phyloP scores from a whole-genome alignment of 1,140 invertebrate genomes.

The Euura saliciscinereae region DNA sequence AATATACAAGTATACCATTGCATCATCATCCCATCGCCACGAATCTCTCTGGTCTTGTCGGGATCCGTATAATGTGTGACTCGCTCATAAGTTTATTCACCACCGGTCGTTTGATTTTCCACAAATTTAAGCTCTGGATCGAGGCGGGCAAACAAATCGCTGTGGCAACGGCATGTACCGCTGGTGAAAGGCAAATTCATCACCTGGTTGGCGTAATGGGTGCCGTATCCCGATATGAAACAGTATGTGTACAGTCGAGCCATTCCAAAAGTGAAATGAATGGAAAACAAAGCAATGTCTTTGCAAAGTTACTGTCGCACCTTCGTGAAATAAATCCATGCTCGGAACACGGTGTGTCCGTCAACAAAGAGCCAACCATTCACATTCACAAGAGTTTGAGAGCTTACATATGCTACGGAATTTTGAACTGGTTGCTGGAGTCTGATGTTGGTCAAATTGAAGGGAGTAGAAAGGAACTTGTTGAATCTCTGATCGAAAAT shows the following conservation, averaged over 20 bases:
- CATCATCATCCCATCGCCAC: too few relatives aligned
- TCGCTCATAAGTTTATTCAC: too few relatives aligned
- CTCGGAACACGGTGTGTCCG: slow-evolving; percentile 35
- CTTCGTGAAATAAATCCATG: slow-evolving; percentile 35
- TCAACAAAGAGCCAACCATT: slow-evolving; percentile 12
- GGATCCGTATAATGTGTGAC: too few relatives aligned
- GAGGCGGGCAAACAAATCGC: slow-evolving; percentile 43
- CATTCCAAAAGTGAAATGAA: background rate
- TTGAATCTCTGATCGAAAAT: slow-evolving; percentile 31
- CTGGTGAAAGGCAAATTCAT: slow-evolving; percentile 31
- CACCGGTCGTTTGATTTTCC: background rate
- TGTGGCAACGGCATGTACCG: slow-evolving; percentile 33
- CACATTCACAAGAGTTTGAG: slow-evolving; percentile 38
- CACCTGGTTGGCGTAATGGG: slow-evolving; percentile 39
- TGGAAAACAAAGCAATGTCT: slow-evolving; percentile 23
- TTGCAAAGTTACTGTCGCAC: slow-evolving; percentile 35
- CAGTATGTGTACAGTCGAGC: background rate
- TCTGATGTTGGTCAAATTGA: slow-evolving; percentile 11
- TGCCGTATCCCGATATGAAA: slow-evolving; percentile 38
- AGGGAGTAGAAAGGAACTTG: slow-evolving; percentile 23
- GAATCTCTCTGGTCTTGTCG: too few relatives aligned
- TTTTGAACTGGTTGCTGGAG: slow-evolving; percentile 41
- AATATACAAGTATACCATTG: too few relatives aligned
- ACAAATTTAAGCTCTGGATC: slow-evolving; percentile 32
- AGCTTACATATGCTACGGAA: slow-evolving; percentile 46